These are phyloP conservation scores for Oxyura jamaicensis DNA, from an alignment of 2,113 vertebrate species.

Conservation along the genomic window DNA sequence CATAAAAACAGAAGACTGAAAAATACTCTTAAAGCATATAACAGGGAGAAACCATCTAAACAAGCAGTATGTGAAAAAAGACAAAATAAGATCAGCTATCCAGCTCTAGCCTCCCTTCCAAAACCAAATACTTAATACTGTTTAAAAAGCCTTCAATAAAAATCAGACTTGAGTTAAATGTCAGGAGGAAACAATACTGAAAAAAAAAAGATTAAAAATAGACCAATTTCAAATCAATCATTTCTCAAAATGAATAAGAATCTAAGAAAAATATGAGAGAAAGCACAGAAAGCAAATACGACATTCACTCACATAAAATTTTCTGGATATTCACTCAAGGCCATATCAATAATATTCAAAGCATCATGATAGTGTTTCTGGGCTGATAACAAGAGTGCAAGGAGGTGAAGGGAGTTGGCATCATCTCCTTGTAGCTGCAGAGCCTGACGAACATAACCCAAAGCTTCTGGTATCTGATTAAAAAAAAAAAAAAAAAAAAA, in stretches of 20 bases:
- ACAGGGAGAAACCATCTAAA: not conserved
- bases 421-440: constrained; percentile 97
- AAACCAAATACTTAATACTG: not conserved
- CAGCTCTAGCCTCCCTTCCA: not conserved
- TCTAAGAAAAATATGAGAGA: not conserved
- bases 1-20: not conserved
- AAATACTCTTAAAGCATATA: not conserved
- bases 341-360: constrained; percentile 98
- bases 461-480: constrained; percentile 93
- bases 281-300: not conserved
- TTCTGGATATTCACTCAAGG: constrained; percentile 96
- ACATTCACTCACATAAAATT: constrained; percentile 90
- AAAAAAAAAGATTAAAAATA: not conserved
- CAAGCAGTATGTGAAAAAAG: not conserved
- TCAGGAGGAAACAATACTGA: not conserved
- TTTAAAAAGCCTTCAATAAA: not conserved
- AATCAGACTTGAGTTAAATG: not conserved
- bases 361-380: constrained; percentile 98
- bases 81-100: not conserved
- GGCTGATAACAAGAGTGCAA: constrained; percentile 93
- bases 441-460: constrained; percentile 96
- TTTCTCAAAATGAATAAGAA: not conserved
- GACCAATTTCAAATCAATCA: not conserved
- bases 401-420: constrained; percentile 94
- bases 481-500: not conserved